Evolutionary conservation across 1,140 invertebrate genomes (phyloP), one percentile per base, ranked within the genome.

Genomic region (Drosophila nigromelanica): DNA sequence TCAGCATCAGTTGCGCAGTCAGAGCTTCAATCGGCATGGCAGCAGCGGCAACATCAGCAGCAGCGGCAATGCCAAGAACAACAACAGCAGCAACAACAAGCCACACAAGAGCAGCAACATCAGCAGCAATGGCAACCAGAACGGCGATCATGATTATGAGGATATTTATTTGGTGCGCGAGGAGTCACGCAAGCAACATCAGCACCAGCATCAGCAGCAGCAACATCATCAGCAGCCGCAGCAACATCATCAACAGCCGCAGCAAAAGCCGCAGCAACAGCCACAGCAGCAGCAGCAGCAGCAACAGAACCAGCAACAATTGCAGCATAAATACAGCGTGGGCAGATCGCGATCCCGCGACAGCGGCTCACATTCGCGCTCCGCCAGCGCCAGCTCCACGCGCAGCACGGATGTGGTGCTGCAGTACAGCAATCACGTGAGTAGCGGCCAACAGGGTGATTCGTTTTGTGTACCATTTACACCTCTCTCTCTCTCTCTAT

Each of bases 101-200:
- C 63, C 45, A 14, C 71, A 75, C 42, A 80, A 80, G 45, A 82
- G 58, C 61, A 64, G 56, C 4, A 42, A 66, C 21, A 72, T 64
- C 21, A 27, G 21, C 52, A 40, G 63, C 33, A 56, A 27, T 35
- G 70, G 48, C 51, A 71, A 70, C 66, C 50, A 55, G 59, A 71
- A 61, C 24, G 76, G 68, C 2, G 94, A 95, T 66, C 94, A 96
- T 63, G 95, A 96, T 78, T 96, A 96, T 78, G 95, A 96, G 90
- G 95, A 96, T 64, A 96, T 96, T 43, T 96, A 96, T 86, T 77
- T 94, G 75, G 93, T 95, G 8, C 92, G 94, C 30, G 94, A 95
- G 45, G 94, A 95, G 66, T 93, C 90, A 14, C 74, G 93, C 18
- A 85, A 89, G 74, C 80, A 86, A 35, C 82, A 86, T 33, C 82